Evolutionary conservation across 2,888 invertebrate species (phyloP), one percentile per base, ranked within the genome.

Genomic region (Drosophila kambysellisi): DNA sequence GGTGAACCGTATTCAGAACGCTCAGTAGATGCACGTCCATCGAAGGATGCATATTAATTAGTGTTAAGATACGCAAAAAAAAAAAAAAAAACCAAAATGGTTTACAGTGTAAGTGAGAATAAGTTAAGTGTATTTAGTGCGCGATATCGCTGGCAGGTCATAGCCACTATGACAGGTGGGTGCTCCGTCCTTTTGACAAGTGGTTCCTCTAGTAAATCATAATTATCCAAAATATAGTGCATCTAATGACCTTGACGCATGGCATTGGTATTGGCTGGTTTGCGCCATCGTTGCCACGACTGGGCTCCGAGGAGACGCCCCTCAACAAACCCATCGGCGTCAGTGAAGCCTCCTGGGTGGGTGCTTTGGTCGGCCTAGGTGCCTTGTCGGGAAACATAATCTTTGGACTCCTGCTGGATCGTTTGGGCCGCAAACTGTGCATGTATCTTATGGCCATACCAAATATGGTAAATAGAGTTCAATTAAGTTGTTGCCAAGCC

Each of bases 241-340:
- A 92, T 66, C 78, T 92, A 15, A 83, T 92, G 69, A 83, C 91
- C 20, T 68, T 92, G 29, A 76, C 88, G 3, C 92, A 92, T 74
- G 92, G 92, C 32, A 72, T 88, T 17, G 82, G 79, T 4, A 70
- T 90, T 11, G 92, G 91, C 33, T 92, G 92, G 92, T 52, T 91
- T n/a, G 87, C 92, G 4, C 92, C 92, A 4, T 78, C 89, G 4
- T 61, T 92, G 6, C 79, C 83, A 0, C 70, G 79, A 20, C 76
- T 92, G 8, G 79, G 81, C 43, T 91, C 90, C 5, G 76, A 70
- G 0, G 29, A 74, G 6, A 80, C 76, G 29, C 87, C 91, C 0
- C 54, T 89, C 0, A 65, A 66, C 2, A 30, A 54, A 0, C 74
- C 78, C 7, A 54, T 90, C 3, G 81, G 68, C 29, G 73, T 91